These are phyloP conservation scores for Chrysoperla carnea DNA, from an alignment of 1,140 invertebrate genomes.

Conservation along the genomic window DNA sequence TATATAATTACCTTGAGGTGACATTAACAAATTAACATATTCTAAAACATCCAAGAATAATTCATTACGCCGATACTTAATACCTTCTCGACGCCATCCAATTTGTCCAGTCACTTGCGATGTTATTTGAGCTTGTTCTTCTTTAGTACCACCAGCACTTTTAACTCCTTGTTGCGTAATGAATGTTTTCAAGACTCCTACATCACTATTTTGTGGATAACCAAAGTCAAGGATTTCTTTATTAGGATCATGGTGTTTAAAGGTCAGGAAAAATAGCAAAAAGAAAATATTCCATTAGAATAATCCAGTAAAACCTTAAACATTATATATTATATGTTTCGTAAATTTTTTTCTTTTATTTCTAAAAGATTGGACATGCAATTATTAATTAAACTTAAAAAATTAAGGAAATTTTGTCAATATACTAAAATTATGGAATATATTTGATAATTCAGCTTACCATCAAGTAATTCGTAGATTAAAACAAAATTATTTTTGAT, in stretches of 20 bases:
- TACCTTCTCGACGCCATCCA: constrained; percentile 98
- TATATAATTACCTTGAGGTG: constrained; percentile 68
- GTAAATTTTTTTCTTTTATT: too few species aligned
- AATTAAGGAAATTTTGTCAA: too few species aligned
- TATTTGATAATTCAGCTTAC: constrained; percentile 29
- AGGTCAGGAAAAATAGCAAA: neutral
- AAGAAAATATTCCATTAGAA: neutral
- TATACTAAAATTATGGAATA: too few species aligned
- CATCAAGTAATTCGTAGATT: constrained; percentile 97
- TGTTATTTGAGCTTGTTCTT: constrained; percentile 98
- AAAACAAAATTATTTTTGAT: constrained; percentile 99
- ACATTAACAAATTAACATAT: constrained; percentile 98
- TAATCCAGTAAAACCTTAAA: too few species aligned
- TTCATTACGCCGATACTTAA: constrained; percentile 98
- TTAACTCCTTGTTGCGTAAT: constrained; percentile 99
- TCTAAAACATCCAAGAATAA: constrained; percentile 98
- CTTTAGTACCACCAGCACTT: constrained; percentile 76
- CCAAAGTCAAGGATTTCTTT: constrained; percentile 98
- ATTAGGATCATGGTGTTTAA: neutral
- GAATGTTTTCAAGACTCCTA: constrained; percentile 96
- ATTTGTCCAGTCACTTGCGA: constrained; percentile 99
- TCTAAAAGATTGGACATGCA: too few species aligned
- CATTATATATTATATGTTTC: too few species aligned
- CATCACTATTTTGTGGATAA: constrained; percentile 99
- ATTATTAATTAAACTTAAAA: too few species aligned